Evolutionary conservation across 2,797 vertebrate genomes (phyloP).

Genomic region (Parambassis ranga): DNA sequence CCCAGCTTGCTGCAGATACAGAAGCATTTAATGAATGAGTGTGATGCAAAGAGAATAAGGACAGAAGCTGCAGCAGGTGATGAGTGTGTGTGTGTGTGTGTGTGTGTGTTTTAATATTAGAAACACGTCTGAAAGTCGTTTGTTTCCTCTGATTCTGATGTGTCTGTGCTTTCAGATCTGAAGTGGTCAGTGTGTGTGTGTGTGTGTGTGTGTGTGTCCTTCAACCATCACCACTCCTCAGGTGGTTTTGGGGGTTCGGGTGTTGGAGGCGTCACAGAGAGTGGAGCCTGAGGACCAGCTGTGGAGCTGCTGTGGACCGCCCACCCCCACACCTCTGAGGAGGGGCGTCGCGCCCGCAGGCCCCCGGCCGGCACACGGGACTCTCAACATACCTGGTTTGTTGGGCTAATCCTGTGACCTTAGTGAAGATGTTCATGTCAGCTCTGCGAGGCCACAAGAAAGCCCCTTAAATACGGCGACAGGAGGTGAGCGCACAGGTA

Average conservation of each 20-base stretch:
- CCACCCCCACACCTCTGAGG: not conserved
- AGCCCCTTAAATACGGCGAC: constrained; percentile 79
- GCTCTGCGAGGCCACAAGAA: constrained; percentile 71
- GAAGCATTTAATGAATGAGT: constrained; percentile 24
- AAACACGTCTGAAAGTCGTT: not conserved
- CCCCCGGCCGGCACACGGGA: constrained; percentile 1
- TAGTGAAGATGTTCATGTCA: constrained; percentile 87
- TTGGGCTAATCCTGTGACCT: constrained; percentile 81
- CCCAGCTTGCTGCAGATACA: constrained; percentile 82
- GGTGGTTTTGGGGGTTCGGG: constrained; percentile 38
- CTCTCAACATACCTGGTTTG: constrained; percentile 81
- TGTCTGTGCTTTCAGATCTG: not conserved
- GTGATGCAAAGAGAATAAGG: not conserved
- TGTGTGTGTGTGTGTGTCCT: constrained; percentile 6
- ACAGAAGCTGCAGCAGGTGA: not conserved
- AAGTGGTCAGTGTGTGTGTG: not conserved
- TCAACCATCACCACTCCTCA: constrained; percentile 4
- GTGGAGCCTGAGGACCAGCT: constrained; percentile 6
- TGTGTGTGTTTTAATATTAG: not conserved
- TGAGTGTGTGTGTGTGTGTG: constrained; percentile 1
- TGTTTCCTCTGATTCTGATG: no score
- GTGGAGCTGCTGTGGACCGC: constrained; percentile 3
- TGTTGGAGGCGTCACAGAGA: constrained; percentile 12
- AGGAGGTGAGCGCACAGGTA: constrained; percentile 50
- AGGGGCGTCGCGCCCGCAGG: not conserved